A percentile compares a stretch with the other conserved stretches of the same genome.
These are phyloP conservation scores for Adelges cooleyi DNA, from an alignment of 1,140 invertebrate species.

Conservation along the genomic window DNA sequence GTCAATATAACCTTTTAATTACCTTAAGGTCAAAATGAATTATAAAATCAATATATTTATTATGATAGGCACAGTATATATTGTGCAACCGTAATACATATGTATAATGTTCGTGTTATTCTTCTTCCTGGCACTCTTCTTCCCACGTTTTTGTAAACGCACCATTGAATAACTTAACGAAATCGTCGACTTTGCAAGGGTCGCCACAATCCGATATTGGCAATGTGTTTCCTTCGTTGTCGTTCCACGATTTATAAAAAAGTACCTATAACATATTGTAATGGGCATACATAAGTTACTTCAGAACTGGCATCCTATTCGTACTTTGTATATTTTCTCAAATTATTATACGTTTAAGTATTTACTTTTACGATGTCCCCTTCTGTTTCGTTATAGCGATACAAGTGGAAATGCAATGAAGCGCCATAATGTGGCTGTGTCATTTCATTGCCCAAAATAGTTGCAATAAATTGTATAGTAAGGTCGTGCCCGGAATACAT, in stretches of 20 bases:
- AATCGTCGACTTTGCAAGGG: conserved; percentile 2
- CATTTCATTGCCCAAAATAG: neutral
- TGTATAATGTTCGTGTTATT: too few relatives aligned
- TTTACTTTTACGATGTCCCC: conserved; percentile 1
- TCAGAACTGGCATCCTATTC: too few relatives aligned
- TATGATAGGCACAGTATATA: too few relatives aligned
- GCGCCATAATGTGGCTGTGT: neutral
- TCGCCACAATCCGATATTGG: neutral
- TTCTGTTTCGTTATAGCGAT: neutral
- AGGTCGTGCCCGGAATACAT: conserved; percentile 8
- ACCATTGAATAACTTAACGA: neutral
- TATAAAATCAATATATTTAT: too few relatives aligned
- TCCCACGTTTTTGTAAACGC: neutral
- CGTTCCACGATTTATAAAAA: neutral
- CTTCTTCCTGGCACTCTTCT: conserved; percentile 1
- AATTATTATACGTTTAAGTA: too few relatives aligned
- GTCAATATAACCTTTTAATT: too few relatives aligned
- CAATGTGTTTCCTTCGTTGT: neutral
- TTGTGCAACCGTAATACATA: too few relatives aligned
- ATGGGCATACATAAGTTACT: too few relatives aligned
- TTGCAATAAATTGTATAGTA: neutral
- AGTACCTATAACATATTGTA: neutral
- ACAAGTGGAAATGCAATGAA: conserved; percentile 18
- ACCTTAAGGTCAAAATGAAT: too few relatives aligned
- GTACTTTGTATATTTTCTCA: too few relatives aligned